These are phyloP conservation scores for Megaleporinus macrocephalus DNA, from an alignment of 2,113 vertebrate species.

Conservation along the genomic window DNA sequence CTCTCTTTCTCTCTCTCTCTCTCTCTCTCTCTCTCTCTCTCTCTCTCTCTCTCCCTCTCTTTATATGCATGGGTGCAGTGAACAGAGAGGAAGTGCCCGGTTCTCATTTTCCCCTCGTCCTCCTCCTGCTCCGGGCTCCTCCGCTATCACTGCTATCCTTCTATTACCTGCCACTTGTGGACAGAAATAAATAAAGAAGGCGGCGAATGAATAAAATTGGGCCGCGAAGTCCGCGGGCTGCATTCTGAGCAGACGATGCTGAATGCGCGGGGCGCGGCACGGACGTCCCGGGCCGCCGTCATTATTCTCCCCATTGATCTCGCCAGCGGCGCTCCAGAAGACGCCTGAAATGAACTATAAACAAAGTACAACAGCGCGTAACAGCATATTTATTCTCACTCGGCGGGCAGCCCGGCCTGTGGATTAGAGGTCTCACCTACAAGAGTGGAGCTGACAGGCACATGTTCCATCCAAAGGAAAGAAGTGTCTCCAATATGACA, in stretches of 20 bases:
- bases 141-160: constrained; percentile 1
- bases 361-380: constrained; percentile 65
- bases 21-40: too few relatives aligned
- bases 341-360: constrained; percentile 69
- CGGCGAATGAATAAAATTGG: constrained; percentile 61
- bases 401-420: constrained; percentile 38
- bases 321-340: constrained; percentile 47
- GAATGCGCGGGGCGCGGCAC: constrained; percentile 60
- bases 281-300: constrained; percentile 61
- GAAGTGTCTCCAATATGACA: too few relatives aligned
- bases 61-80: neutral
- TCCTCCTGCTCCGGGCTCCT: neutral
- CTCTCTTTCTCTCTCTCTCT: neutral
- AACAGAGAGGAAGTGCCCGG: neutral
- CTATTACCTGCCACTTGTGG: constrained; percentile 5
- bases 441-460: constrained; percentile 23
- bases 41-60: too few relatives aligned
- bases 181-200: constrained; percentile 1
- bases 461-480: too few relatives aligned
- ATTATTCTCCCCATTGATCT: constrained; percentile 76
- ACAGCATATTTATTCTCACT: constrained; percentile 55
- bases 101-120: neutral
- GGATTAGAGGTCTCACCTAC: constrained; percentile 47
- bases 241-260: constrained; percentile 63
- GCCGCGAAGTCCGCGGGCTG: constrained; percentile 54